These are phyloP conservation scores for Amblyteles armatorius DNA, from an alignment of 2,888 invertebrate species.

Conservation along the genomic window DNA sequence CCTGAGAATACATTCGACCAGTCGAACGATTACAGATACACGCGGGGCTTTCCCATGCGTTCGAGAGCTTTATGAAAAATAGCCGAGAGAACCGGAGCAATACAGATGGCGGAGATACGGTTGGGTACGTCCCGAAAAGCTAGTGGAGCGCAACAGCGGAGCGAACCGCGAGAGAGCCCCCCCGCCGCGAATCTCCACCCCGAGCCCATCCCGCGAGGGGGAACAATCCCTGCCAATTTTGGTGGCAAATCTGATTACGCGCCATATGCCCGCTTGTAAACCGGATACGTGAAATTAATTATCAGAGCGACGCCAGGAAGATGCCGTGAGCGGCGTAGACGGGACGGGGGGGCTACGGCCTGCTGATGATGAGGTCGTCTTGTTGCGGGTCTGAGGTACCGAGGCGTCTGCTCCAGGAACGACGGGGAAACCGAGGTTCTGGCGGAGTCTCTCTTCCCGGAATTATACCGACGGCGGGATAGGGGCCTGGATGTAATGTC, in stretches of 20 bases:
- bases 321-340: slow-evolving; percentile 57
- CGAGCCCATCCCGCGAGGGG: slow-evolving; percentile 5
- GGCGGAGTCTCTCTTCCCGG: slow-evolving; percentile 68
- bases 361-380: slow-evolving; percentile 72
- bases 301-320: slow-evolving; percentile 74
- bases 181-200: slow-evolving; percentile 67
- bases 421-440: slow-evolving; percentile 48
- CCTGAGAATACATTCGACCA: slow-evolving; percentile 40
- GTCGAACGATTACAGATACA: slow-evolving; percentile 56
- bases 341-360: slow-evolving; percentile 43
- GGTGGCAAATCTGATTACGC: slow-evolving; percentile 80
- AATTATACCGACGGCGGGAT: slow-evolving; percentile 78
- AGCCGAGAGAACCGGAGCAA: slow-evolving; percentile 8
- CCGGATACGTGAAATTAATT: slow-evolving; percentile 82
- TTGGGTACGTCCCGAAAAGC: slow-evolving; percentile 6
- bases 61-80: slow-evolving; percentile 21
- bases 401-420: slow-evolving; percentile 41
- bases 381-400: slow-evolving; percentile 51
- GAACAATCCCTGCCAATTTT: slow-evolving; percentile 83
- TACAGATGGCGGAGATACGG: slow-evolving; percentile 36
- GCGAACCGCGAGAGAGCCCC: neutral
- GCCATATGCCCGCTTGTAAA: slow-evolving; percentile 79
- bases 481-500: slow-evolving; percentile 74
- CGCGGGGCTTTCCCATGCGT: slow-evolving; percentile 29
- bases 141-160: slow-evolving; percentile 16